These are phyloP conservation scores for Zenarchopterus dispar DNA, from an alignment of 2,797 vertebrate species.

Conservation along the genomic window DNA sequence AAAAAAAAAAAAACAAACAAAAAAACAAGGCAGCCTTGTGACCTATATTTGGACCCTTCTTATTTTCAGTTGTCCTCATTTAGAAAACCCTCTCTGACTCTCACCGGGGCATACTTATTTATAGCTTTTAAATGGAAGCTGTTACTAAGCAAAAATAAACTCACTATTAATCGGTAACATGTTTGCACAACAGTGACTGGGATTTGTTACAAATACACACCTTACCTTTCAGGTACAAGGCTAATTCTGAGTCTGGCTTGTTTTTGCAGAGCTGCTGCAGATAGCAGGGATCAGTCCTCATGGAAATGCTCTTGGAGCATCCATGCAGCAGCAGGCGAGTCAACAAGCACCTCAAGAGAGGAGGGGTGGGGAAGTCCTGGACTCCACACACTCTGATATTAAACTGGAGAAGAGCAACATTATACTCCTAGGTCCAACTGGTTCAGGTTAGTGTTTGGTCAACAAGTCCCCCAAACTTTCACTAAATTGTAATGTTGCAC, in stretches of 20 bases:
- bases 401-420: constrained; percentile 99
- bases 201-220: not conserved
- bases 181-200: constrained; percentile 2
- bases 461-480: constrained; percentile 1
- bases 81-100: constrained; percentile 40
- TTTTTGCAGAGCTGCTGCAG: constrained; percentile 90
- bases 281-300: constrained; percentile 97
- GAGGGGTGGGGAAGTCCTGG: constrained; percentile 92
- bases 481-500: not conserved
- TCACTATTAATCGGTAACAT: constrained; percentile 2
- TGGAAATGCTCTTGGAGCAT: constrained; percentile 94
- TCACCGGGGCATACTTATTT: constrained; percentile 43
- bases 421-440: constrained; percentile 96
- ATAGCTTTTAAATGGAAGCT: constrained; percentile 45
- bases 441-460: constrained; percentile 86
- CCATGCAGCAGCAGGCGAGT: constrained; percentile 94
- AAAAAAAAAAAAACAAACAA: constrained; percentile 1
- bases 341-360: constrained; percentile 92
- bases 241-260: constrained; percentile 19
- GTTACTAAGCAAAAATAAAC: constrained; percentile 13
- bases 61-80: constrained; percentile 38
- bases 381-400: constrained; percentile 91
- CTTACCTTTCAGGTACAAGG: not conserved
- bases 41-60: constrained; percentile 55
- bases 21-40: constrained; percentile 49